These are phyloP conservation scores for Nasonia vitripennis DNA, from an alignment of 1,140 invertebrate genomes.

Conservation along the genomic window DNA sequence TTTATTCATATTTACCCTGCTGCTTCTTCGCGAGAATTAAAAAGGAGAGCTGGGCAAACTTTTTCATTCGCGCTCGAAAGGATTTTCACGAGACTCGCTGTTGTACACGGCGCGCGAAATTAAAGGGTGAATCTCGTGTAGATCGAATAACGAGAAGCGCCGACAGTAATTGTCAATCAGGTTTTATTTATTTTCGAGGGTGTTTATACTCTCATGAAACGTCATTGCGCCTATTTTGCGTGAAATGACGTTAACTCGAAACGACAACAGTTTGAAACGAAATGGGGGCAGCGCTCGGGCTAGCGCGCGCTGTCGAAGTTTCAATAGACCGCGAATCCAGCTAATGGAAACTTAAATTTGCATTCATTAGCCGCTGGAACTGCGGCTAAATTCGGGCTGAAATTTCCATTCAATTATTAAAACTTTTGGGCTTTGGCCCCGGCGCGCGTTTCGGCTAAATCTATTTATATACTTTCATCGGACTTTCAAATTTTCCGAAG, in stretches of 20 bases:
- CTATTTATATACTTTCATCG: neutral
- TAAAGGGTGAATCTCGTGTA: too few relatives aligned
- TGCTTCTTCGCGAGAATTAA: neutral
- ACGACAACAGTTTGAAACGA: neutral
- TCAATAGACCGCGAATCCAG: neutral
- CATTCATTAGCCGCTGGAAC: neutral
- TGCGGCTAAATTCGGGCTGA: neutral
- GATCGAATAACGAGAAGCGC: too few relatives aligned
- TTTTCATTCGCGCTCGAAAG: neutral
- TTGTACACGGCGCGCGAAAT: too few relatives aligned
- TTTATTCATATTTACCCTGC: neutral
- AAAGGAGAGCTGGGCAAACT: neutral
- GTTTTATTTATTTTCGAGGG: neutral
- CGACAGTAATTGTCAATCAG: neutral
- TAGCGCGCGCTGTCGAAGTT: neutral
- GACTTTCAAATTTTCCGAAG: too few relatives aligned
- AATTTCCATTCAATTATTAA: neutral
- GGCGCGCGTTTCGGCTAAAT: neutral
- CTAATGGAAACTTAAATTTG: constrained; percentile 1
- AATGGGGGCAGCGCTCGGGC: neutral
- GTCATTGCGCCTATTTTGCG: neutral
- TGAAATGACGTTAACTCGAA: neutral
- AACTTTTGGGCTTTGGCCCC: neutral
- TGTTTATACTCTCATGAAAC: neutral
- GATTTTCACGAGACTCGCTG: too few relatives aligned